Evolutionary conservation across 2,113 vertebrate species (phyloP).

Genomic region (Anthoscopus minutus): DNA sequence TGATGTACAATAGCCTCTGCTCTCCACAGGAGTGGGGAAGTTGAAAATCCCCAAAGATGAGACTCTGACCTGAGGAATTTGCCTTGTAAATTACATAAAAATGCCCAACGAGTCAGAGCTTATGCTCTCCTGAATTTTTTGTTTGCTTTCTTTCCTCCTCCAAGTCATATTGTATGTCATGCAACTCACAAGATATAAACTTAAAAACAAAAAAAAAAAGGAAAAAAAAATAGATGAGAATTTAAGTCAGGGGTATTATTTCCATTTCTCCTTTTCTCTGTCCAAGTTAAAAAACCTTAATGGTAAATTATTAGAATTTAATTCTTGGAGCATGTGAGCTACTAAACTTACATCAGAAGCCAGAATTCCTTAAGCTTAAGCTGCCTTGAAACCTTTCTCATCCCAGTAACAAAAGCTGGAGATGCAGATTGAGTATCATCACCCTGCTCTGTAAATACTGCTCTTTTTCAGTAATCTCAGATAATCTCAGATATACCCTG

Average conservation of each 20-base stretch:
- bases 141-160: neutral
- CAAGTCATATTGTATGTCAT: neutral
- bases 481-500: slow-evolving; percentile 44
- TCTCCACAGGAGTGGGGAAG: neutral
- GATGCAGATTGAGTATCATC: neutral
- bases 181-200: neutral
- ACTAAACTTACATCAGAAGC: neutral
- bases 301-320: neutral
- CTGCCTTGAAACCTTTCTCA: neutral
- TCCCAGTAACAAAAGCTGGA: neutral
- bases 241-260: neutral
- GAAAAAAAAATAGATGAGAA: neutral
- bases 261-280: neutral
- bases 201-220: neutral
- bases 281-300: neutral
- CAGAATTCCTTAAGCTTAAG: neutral
- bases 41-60: neutral
- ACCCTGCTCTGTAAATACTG: neutral
- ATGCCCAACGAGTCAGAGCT: neutral
- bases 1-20: neutral
- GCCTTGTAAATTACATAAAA: neutral
- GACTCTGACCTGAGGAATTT: neutral
- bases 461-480: slow-evolving; percentile 27
- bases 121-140: neutral
- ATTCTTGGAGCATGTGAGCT: neutral